Evolutionary conservation across 2,797 vertebrate species (phyloP).

Genomic region (Cottoperca gobio): DNA sequence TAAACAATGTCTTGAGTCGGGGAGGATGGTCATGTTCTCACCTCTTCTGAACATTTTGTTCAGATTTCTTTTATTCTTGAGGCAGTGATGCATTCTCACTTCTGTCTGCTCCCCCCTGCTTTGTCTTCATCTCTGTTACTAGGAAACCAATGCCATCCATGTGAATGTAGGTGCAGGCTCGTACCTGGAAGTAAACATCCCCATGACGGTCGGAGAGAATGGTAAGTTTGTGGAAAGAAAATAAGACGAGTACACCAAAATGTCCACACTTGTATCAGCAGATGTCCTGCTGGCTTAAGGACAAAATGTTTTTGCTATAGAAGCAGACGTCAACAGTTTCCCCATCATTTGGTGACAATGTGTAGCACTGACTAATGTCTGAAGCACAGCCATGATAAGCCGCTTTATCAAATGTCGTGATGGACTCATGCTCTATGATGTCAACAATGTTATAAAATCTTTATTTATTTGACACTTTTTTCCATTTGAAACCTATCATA

Average conservation of each 20-base stretch:
- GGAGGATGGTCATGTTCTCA: constrained; percentile 10
- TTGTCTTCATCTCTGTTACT: constrained; percentile 49
- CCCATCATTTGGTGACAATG: not conserved
- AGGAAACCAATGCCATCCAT: constrained; percentile 99
- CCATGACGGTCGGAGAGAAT: constrained; percentile 94
- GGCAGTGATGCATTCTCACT: not conserved
- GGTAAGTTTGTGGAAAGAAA: constrained; percentile 80
- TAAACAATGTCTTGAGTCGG: constrained; percentile 19
- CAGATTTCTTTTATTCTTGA: constrained; percentile 25
- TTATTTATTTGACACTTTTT: too few species aligned
- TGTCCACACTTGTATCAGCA: constrained; percentile 10
- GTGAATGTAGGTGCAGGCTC: constrained; percentile 99
- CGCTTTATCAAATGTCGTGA: not conserved
- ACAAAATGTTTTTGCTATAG: not conserved
- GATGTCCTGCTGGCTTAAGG: not conserved
- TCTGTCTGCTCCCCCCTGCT: constrained; percentile 23
- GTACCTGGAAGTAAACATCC: constrained; percentile 99
- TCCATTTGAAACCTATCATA: too few species aligned
- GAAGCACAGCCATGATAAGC: not conserved
- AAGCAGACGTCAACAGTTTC: not conserved
- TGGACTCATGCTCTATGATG: not conserved
- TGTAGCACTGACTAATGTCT: not conserved
- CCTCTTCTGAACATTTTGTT: constrained; percentile 33
- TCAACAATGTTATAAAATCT: too few species aligned
- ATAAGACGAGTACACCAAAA: not conserved